Conservation (phyloP, 2,113 vertebrate genomes). For the Ophiodon elongatus region DNA sequence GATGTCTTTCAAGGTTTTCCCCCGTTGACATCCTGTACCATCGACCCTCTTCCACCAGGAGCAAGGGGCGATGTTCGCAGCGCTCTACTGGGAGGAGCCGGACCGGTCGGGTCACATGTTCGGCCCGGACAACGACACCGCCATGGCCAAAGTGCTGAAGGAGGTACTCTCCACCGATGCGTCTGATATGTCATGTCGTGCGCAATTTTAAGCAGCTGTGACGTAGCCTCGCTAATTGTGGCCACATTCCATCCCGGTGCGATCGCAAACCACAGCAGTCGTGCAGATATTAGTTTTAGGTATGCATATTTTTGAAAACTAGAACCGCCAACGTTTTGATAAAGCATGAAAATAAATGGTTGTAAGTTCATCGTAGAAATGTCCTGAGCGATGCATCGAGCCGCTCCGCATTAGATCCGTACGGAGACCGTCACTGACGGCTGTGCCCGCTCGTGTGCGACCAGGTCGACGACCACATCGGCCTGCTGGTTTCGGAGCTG, state of each 20-base stretch:
- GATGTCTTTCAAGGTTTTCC: background rate
- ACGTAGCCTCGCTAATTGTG: too few relatives aligned
- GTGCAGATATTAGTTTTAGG: too few relatives aligned
- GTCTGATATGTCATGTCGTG: background rate
- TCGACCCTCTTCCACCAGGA: conserved; percentile 45
- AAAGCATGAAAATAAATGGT: too few relatives aligned
- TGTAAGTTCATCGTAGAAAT: background rate
- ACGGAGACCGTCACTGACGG: background rate
- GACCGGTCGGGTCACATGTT: conserved; percentile 90
- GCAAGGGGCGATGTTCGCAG: conserved; percentile 83
- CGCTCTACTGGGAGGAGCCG: conserved; percentile 95
- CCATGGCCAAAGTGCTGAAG: conserved; percentile 86
- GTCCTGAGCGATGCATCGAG: background rate
- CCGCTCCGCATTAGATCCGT: background rate
- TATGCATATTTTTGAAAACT: too few relatives aligned
- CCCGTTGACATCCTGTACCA: background rate
- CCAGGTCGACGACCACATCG: conserved; percentile 89
- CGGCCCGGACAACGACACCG: conserved; percentile 87
- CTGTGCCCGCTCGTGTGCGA: background rate
- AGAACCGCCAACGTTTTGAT: too few relatives aligned
- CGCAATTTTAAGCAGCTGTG: background rate
- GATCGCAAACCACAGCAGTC: too few relatives aligned
- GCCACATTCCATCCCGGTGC: background rate
- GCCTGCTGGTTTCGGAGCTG: conserved; percentile 86
- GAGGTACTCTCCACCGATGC: conserved; percentile 59